These are phyloP conservation scores for Nipponacmea schrenckii DNA, from an alignment of 2,888 invertebrate species.

Conservation along the genomic window DNA sequence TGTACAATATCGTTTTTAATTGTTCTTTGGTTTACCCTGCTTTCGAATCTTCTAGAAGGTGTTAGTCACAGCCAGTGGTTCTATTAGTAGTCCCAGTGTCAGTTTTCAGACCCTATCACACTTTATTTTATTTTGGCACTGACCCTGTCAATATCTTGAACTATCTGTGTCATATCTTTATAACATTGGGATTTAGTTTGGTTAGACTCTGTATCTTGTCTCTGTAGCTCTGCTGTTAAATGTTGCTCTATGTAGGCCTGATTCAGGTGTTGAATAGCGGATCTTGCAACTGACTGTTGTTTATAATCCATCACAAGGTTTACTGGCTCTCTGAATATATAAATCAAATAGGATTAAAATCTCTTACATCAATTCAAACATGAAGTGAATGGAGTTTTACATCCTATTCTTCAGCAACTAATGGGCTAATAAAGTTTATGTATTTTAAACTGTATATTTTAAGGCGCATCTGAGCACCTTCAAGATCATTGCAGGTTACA, in stretches of 20 bases:
- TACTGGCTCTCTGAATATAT: slow-evolving; percentile 44
- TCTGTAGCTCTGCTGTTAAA: slow-evolving; percentile 49
- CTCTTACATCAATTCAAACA: too few relatives aligned
- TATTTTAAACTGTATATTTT: too few relatives aligned
- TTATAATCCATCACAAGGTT: slow-evolving; percentile 51
- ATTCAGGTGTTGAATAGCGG: slow-evolving; percentile 53
- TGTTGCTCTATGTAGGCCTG: slow-evolving; percentile 58
- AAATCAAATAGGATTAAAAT: not conserved
- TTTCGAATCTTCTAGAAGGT: too few relatives aligned
- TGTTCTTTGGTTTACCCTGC: too few relatives aligned
- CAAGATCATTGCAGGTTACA: not conserved
- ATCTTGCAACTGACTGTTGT: slow-evolving; percentile 49
- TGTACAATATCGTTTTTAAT: too few relatives aligned
- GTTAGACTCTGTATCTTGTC: slow-evolving; percentile 56
- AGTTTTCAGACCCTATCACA: too few relatives aligned
- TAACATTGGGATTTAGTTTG: slow-evolving; percentile 48
- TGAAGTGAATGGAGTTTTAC: too few relatives aligned
- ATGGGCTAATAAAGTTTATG: too few relatives aligned
- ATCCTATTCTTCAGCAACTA: too few relatives aligned
- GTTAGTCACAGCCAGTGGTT: too few relatives aligned
- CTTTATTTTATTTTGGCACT: not conserved
- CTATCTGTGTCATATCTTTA: slow-evolving; percentile 41
- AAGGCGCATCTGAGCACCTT: too few relatives aligned
- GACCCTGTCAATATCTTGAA: slow-evolving; percentile 48
- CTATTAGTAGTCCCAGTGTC: too few relatives aligned